Conservation (phyloP, 2,888 invertebrate genomes). For the Calephelis perditalis region DNA sequence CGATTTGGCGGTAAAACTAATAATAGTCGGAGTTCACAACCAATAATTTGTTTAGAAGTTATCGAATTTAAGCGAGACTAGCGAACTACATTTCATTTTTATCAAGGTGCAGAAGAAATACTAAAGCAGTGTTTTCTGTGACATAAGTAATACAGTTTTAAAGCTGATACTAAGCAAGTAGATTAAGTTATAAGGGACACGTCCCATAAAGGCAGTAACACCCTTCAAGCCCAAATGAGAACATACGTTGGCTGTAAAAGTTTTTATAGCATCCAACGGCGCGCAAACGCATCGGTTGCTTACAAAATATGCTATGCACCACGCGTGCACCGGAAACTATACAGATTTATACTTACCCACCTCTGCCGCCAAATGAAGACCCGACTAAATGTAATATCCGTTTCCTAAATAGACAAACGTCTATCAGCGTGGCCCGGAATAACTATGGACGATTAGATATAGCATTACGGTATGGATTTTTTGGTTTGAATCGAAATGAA, state of each 20-base stretch:
- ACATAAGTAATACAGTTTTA: no score
- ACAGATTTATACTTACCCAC: constrained; percentile 71
- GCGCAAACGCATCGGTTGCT: constrained; percentile 60
- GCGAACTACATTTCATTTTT: no score
- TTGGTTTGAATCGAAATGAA: constrained; percentile 1
- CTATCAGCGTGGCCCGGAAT: constrained; percentile 72
- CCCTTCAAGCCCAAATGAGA: constrained; percentile 47
- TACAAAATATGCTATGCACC: constrained; percentile 73
- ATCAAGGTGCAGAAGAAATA: no score
- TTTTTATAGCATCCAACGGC: constrained; percentile 59
- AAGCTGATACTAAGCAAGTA: no score
- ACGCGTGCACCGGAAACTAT: constrained; percentile 65
- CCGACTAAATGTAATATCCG: constrained; percentile 76
- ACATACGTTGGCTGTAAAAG: constrained; percentile 60
- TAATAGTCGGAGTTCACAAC: no score
- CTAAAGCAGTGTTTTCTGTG: no score
- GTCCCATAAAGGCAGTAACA: constrained; percentile 17
- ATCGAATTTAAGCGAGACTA: no score
- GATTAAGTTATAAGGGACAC: constrained; percentile 5
- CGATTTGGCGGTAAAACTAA: no score
- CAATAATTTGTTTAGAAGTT: no score
- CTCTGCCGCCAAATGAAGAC: constrained; percentile 74
- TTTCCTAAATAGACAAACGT: constrained; percentile 78
- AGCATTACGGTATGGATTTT: constrained; percentile 32
- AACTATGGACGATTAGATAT: constrained; percentile 70